These are phyloP conservation scores for Eupithecia inturbata DNA, from an alignment of 2,888 invertebrate species.

Conservation along the genomic window DNA sequence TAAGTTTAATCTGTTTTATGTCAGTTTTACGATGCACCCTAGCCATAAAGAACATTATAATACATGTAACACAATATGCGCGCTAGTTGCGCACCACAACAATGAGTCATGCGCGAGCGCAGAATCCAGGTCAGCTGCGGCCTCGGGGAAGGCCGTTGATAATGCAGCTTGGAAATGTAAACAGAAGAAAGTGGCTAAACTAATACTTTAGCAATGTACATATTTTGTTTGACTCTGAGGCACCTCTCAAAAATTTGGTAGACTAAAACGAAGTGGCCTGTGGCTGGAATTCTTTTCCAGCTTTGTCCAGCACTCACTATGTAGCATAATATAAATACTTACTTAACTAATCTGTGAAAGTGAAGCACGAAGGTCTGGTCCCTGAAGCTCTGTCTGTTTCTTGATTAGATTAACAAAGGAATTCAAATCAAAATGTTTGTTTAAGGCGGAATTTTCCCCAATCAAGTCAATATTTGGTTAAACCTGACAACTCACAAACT, in stretches of 20 bases:
- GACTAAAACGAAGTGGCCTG: neutral
- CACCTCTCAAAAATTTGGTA: neutral
- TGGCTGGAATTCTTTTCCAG: neutral
- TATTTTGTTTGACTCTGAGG: neutral
- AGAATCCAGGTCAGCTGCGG: slow-evolving; percentile 73
- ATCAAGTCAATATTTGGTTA: neutral
- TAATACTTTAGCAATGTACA: neutral
- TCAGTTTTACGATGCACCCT: slow-evolving; percentile 40
- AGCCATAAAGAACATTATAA: slow-evolving; percentile 42
- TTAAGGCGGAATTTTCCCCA: neutral
- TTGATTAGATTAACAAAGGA: neutral
- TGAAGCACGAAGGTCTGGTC: neutral
- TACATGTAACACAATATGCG: slow-evolving; percentile 43
- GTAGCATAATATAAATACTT: neutral
- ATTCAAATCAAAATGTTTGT: neutral
- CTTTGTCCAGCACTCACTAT: neutral
- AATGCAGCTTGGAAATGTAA: slow-evolving; percentile 35
- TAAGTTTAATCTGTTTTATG: slow-evolving; percentile 36
- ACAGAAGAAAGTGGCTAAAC: slow-evolving; percentile 25
- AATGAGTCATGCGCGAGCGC: slow-evolving; percentile 68
- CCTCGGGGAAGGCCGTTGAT: slow-evolving; percentile 71
- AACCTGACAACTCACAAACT: neutral
- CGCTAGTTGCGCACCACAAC: slow-evolving; percentile 57
- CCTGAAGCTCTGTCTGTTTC: neutral
- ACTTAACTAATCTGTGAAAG: neutral